Evolutionary conservation across 1,140 invertebrate genomes (phyloP), one percentile per base, ranked within the genome.

Genomic region (Drosophila pseudoananassae): DNA sequence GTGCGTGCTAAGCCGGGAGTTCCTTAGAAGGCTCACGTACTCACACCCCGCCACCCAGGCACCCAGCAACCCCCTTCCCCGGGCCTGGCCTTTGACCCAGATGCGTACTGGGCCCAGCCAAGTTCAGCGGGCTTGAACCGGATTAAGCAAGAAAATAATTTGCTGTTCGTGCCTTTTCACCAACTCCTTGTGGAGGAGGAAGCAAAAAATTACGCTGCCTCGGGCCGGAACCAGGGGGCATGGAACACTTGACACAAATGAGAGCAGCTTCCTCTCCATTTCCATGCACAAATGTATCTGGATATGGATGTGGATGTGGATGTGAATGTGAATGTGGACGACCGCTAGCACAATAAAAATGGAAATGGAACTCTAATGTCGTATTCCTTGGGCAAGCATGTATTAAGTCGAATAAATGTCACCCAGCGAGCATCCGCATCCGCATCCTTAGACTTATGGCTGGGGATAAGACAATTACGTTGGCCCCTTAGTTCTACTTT

Each of bases 141-240:
- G 83, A 87, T 87, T 87, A 88, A 83, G 78, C 66, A 88, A 73
- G 83, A 87, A 87, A 87, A 88, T 87, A 87, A 87, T 87, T 87
- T 87, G 83, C 79, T 59, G 79, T 87, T 88, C 83, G 83, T 87
- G 83, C 82, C 83, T 78, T 87, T 87, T 87, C 63, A 73, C 47
- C 59, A 78, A 76, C 74, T 85, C 47, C 74, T 53, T 69, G 38
- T 56, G 52, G 57, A 49, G 55, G 65, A 73, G 27, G 29, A 56
- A 27, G 8, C 40, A 54, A 17, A 61, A 57, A 68, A 64, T 75
- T 49, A 66, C 43, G 53, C 43, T 63, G 57, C 45, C 36, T 40
- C 29, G 49, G 14, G 43, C 15, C 53, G 52, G 12, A 23, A 40
- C 55, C 56, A 15, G 43, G 43, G 38, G 14, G 45, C 50, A 23